A percentile compares a stretch with the other conserved stretches of the same genome.
Evolutionary conservation across 1,140 invertebrate genomes (phyloP).

Genomic region (Palaemon carinicauda): DNA sequence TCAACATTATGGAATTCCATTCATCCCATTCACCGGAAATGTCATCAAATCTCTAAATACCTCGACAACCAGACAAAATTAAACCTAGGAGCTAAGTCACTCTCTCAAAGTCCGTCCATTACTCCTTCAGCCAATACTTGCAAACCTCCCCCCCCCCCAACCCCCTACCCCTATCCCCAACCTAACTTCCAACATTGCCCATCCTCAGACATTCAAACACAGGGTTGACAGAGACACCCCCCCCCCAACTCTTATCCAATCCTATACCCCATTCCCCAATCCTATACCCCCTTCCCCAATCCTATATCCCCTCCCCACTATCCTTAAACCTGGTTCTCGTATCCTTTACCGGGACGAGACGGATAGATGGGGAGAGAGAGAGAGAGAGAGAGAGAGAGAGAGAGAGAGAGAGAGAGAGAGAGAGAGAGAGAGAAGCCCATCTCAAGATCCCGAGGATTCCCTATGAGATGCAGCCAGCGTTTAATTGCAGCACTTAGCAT

Average conservation of each 20-base stretch:
- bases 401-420: background rate
- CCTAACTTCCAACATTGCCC: no score
- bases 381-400: background rate
- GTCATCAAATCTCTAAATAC: no score
- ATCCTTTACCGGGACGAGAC: background rate
- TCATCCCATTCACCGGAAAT: no score
- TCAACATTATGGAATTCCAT: no score
- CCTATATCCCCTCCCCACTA: background rate
- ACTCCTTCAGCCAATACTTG: background rate
- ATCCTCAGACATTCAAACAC: background rate
- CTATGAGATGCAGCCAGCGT: slow-evolving; percentile 51
- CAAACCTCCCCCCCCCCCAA: background rate
- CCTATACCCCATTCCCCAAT: background rate
- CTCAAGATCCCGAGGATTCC: slow-evolving; percentile 50
- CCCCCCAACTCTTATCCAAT: background rate
- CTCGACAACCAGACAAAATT: no score
- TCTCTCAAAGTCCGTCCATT: no score
- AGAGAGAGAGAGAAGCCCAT: background rate
- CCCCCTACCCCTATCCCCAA: no score
- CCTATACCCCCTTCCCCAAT: background rate
- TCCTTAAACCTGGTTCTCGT: background rate
- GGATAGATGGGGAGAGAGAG: slow-evolving; percentile 18
- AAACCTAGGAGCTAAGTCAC: no score
- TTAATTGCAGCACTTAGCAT: slow-evolving; percentile 55
- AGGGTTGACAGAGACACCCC: background rate